Percentiles rank a stretch among this genome's conserved stretches.
These are phyloP conservation scores for Metacarcinus magister DNA, from an alignment of 2,888 invertebrate genomes.

Conservation along the genomic window DNA sequence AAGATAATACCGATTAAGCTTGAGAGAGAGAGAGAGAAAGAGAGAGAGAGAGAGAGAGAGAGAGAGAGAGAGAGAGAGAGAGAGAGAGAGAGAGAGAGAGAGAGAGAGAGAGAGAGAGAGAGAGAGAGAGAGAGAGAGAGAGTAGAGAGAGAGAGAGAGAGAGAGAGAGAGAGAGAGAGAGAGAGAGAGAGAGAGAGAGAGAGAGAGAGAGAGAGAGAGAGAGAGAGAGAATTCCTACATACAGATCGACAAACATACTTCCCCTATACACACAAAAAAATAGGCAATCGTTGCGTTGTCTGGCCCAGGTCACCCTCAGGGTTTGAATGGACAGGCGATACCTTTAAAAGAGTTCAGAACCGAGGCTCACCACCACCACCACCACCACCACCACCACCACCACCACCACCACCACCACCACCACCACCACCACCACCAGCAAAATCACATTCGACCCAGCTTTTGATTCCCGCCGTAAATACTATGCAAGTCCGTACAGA, in stretches of 20 bases:
- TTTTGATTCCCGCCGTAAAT: background rate
- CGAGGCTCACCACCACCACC: too few relatives aligned
- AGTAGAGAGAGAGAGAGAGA: background rate
- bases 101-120: background rate
- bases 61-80: background rate
- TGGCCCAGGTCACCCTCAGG: background rate
- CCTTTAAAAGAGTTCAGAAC: background rate
- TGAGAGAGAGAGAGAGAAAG: background rate
- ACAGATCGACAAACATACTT: background rate
- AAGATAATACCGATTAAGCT: too few relatives aligned
- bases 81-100: background rate
- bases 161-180: background rate
- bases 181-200: background rate
- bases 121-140: background rate
- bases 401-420: too few relatives aligned
- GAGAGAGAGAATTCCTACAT: background rate
- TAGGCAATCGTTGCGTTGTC: constrained; percentile 9
- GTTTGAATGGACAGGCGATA: background rate
- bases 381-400: too few relatives aligned
- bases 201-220: constrained; percentile 5
- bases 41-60: background rate
- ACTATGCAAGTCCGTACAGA: background rate
- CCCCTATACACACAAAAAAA: background rate
- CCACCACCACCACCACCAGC: background rate
- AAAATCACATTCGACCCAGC: background rate